Conservation (phyloP, 2,888 invertebrate species). For the Caenorhabditis becei region DNA sequence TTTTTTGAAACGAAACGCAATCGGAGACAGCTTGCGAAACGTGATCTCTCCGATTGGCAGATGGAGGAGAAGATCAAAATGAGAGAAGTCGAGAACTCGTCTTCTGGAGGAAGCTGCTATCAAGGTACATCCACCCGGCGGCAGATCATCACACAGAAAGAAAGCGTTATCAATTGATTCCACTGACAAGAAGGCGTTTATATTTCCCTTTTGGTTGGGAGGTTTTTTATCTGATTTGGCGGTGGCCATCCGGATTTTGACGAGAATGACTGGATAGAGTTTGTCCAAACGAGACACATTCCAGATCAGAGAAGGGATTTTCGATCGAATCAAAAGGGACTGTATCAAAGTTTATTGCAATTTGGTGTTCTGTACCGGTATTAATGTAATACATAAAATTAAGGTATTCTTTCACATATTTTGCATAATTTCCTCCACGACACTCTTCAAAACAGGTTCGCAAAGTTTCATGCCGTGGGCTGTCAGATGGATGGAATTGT, state of each 20-base stretch:
- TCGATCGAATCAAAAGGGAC: background rate
- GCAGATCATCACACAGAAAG: conserved; percentile 16
- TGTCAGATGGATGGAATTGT: conserved; percentile 55
- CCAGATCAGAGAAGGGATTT: background rate
- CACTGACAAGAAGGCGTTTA: conserved; percentile 5
- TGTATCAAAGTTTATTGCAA: too few relatives aligned
- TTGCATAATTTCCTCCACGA: conserved; percentile 26
- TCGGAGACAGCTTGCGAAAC: background rate
- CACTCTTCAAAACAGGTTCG: conserved; percentile 30
- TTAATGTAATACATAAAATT: background rate
- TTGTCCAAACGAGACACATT: background rate
- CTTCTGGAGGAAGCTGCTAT: conserved; percentile 7
- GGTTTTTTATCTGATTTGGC: conserved; percentile 1
- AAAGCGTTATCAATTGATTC: background rate
- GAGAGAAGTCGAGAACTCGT: conserved; percentile 6
- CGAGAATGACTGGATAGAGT: background rate
- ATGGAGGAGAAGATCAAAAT: conserved; percentile 5
- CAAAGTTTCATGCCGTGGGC: conserved; percentile 32
- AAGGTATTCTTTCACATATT: background rate
- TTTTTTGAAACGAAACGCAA: background rate
- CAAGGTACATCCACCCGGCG: conserved; percentile 7
- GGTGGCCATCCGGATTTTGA: background rate
- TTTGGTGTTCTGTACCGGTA: background rate
- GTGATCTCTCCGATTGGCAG: background rate
- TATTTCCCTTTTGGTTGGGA: background rate